A percentile compares a stretch with the other conserved stretches of the same genome.
These are phyloP conservation scores for Leucoraja erinaceus DNA, from an alignment of 2,113 vertebrate species.

Conservation along the genomic window DNA sequence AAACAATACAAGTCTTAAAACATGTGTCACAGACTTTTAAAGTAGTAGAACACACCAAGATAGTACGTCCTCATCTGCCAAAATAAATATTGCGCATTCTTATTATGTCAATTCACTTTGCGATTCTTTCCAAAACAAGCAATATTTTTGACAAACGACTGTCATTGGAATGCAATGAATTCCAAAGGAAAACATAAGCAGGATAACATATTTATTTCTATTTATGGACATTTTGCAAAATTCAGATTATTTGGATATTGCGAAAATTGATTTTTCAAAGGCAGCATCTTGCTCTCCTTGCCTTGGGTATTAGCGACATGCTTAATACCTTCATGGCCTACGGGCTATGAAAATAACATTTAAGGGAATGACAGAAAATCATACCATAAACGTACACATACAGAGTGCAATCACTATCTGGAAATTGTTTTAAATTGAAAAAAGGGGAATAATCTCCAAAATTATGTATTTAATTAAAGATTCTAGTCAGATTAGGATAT, in stretches of 20 bases:
- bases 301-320: not conserved
- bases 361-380: not conserved
- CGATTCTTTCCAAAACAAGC: not conserved
- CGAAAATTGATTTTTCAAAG: too few relatives aligned
- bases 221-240: not conserved
- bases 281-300: not conserved
- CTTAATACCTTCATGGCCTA: not conserved
- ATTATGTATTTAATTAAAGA: not conserved
- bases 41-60: too few relatives aligned
- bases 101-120: not conserved
- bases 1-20: too few relatives aligned
- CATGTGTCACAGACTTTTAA: too few relatives aligned
- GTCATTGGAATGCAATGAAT: not conserved
- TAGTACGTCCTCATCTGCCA: too few relatives aligned
- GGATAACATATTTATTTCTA: not conserved
- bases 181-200: not conserved
- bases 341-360: not conserved
- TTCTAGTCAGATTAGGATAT: not conserved
- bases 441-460: not conserved
- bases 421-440: not conserved
- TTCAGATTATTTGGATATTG: too few relatives aligned
- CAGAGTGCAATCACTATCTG: not conserved
- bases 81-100: too few relatives aligned
- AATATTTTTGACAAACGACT: not conserved
- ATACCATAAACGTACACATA: not conserved